Evolutionary conservation across 2,797 vertebrate genomes (phyloP), one percentile per base, ranked within the genome.

Genomic region (Paedocypris micromegethes): DNA sequence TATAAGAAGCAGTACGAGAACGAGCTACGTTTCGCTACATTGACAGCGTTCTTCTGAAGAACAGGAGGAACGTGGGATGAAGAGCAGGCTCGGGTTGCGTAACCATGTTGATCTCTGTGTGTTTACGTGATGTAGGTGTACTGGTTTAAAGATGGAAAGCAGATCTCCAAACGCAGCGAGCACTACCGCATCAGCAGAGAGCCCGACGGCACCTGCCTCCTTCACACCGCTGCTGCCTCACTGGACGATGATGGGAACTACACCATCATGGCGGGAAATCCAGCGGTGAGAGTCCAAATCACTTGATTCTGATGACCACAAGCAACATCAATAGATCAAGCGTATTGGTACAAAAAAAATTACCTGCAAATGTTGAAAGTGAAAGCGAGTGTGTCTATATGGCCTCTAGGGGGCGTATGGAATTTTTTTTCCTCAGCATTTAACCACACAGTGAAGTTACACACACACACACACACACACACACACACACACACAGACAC

Each of bases 101-200:
- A 70, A 72, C 45, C 9, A 7, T 55, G 9, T 62, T 53, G 61
- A 57, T 45, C 9, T 68, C 3, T 73, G 37, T 68, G 51, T 68
- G 54, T 69, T 6, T 62, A 51, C 23, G 1, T 23, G 23, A 23
- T 58, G 1, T 83, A 99, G 97, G 90, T 98, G 59, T 98, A 99
- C 83, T 99, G 97, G 97, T 99, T 98, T 81, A 99, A 99, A 86
- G 97, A 99, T 45, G 95, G 97, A 8, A 99, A 99, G 81, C 96
- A 99, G 85, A 98, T 99, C 84, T 99, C 96, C 50, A 94, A 94
- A 80, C 89, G 90, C 83, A 97, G 92, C 3, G 95, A 98, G 61
- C 97, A 98, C 86, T 99, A 98, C 86, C 86, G 84, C 83, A 94
- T 96, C 84, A 91, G 93, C 69, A 90, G 93, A 41, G 93, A 95